phyloP scores from a whole-genome alignment of 1,140 invertebrate species.

The Schlechtendalia chinensis region DNA sequence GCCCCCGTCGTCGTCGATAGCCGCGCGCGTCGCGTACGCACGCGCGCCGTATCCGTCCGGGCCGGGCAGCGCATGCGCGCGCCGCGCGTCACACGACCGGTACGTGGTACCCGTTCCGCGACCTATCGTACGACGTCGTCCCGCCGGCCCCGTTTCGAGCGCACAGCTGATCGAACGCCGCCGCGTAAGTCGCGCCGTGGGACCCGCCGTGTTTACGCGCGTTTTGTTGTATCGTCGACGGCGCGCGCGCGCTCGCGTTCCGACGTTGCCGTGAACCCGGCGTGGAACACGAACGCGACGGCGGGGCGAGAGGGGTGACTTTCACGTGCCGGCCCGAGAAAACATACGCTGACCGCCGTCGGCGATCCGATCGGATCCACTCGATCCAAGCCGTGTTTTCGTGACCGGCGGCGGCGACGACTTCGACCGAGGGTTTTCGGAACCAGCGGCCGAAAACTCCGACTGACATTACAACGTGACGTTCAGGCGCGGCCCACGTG shows the following conservation, averaged over 20 bases:
- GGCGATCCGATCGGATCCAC: not conserved
- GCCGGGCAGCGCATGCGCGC: not conserved
- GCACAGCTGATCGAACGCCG: not conserved
- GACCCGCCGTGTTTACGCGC: not conserved
- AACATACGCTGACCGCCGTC: not conserved
- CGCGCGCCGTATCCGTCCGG: not conserved
- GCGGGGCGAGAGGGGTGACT: not conserved
- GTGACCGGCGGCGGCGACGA: too few relatives aligned
- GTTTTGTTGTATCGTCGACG: not conserved
- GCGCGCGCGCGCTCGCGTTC: not conserved
- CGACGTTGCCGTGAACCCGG: not conserved
- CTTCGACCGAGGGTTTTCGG: too few relatives aligned
- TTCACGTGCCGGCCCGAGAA: not conserved
- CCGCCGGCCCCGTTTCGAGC: not conserved
- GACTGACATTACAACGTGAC: too few relatives aligned
- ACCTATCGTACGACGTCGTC: not conserved
- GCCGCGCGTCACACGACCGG: not conserved
- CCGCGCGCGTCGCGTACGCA: not conserved
- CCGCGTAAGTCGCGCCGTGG: not conserved
- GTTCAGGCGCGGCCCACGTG: too few relatives aligned
- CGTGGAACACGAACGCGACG: not conserved
- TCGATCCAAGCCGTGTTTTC: too few relatives aligned
- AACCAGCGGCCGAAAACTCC: too few relatives aligned
- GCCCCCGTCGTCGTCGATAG: not conserved
- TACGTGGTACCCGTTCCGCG: not conserved